A percentile compares a stretch with the other conserved stretches of the same genome.
phyloP scores from a whole-genome alignment of 2,113 vertebrate genomes.

The Pterocles burchelli region DNA sequence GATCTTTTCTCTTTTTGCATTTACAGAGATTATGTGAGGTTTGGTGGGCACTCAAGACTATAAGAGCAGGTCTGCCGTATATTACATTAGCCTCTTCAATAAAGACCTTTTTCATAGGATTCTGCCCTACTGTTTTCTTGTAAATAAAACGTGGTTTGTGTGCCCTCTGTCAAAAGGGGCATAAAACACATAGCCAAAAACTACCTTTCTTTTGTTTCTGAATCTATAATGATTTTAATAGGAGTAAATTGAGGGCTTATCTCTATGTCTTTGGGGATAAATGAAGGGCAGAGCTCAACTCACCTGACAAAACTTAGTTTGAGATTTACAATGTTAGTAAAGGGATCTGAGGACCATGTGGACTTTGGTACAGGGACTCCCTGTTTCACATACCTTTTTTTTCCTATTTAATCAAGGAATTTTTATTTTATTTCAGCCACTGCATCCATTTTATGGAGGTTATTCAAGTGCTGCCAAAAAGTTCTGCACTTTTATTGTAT shows the following conservation, averaged over 20 bases:
- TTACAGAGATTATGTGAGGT: not conserved
- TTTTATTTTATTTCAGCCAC: not conserved
- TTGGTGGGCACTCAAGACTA: not conserved
- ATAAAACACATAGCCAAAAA: not conserved
- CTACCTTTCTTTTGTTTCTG: not conserved
- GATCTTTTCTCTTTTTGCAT: not conserved
- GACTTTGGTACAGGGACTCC: not conserved
- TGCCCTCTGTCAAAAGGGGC: not conserved
- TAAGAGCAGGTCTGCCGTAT: not conserved
- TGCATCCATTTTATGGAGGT: not conserved
- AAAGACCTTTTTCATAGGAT: not conserved
- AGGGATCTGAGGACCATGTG: not conserved
- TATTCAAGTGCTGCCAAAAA: not conserved
- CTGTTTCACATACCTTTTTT: not conserved
- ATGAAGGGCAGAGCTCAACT: not conserved
- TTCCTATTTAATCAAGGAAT: not conserved
- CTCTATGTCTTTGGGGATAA: not conserved
- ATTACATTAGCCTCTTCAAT: not conserved
- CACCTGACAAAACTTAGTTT: not conserved
- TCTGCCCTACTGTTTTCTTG: not conserved
- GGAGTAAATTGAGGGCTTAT: not conserved
- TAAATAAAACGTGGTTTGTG: not conserved
- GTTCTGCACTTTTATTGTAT: not conserved
- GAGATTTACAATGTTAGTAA: not conserved
- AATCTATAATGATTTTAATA: not conserved